phyloP scores from a whole-genome alignment of 2,888 invertebrate species.

The Polydrusus tereticollis region DNA sequence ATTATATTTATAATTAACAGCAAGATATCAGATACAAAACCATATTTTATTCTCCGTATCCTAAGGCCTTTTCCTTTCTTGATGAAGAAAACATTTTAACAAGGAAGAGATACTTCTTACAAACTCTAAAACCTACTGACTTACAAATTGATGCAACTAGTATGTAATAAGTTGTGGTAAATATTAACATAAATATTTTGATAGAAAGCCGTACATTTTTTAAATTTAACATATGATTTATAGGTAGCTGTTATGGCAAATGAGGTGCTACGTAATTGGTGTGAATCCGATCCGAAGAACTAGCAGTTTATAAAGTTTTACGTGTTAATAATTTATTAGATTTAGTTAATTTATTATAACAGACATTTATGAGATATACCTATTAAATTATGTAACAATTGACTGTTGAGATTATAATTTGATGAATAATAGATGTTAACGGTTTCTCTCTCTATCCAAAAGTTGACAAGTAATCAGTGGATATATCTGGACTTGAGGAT shows the following conservation, averaged over 20 bases:
- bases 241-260: neutral
- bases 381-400: no score
- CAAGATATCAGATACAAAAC: neutral
- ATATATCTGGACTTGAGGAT: no score
- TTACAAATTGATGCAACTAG: constrained; percentile 10
- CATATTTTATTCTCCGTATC: neutral
- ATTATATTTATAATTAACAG: neutral
- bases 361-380: no score
- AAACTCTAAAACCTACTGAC: neutral
- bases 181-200: constrained; percentile 37
- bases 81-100: constrained; percentile 17
- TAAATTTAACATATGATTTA: neutral
- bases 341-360: no score
- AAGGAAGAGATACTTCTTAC: neutral
- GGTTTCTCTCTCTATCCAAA: no score
- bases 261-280: neutral
- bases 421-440: no score
- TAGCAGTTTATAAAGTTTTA: neutral
- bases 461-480: no score
- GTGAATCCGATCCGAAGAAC: neutral
- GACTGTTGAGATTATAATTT: no score
- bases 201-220: constrained; percentile 22
- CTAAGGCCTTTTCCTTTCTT: neutral
- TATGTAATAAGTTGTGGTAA: constrained; percentile 37
- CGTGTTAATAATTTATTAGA: no score